phyloP scores from a whole-genome alignment of 2,888 invertebrate species.

The Eurois occulta region DNA sequence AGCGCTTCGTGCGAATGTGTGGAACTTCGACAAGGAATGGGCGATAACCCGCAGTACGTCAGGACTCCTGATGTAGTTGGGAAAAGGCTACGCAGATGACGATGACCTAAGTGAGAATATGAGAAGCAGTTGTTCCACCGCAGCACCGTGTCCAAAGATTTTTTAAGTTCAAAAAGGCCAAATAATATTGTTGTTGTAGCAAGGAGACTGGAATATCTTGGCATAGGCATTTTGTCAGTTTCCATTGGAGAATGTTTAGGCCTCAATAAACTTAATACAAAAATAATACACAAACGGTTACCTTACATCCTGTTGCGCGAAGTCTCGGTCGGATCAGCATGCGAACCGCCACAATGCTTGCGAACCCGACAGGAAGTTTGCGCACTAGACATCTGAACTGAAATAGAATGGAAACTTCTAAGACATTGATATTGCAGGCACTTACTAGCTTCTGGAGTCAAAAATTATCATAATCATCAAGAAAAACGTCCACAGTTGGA shows the following conservation, averaged over 20 bases:
- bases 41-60: too few species aligned
- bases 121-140: not conserved
- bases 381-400: conserved; percentile 18
- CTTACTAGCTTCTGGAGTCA: not conserved
- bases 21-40: too few species aligned
- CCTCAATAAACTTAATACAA: not conserved
- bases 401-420: conserved; percentile 6
- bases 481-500: not conserved
- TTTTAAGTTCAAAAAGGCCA: not conserved
- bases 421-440: not conserved
- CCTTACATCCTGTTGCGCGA: not conserved
- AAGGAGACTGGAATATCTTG: not conserved
- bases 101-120: not conserved
- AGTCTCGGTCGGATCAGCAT: conserved; percentile 9
- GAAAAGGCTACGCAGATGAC: not conserved
- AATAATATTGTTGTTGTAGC: not conserved
- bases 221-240: not conserved
- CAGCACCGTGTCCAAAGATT: not conserved
- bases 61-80: too few species aligned
- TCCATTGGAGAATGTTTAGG: not conserved
- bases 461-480: not conserved
- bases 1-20: too few species aligned
- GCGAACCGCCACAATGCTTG: not conserved
- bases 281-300: not conserved
- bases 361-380: not conserved